phyloP scores from a whole-genome alignment of 1,140 invertebrate genomes.

The Polypedilum pembai region DNA sequence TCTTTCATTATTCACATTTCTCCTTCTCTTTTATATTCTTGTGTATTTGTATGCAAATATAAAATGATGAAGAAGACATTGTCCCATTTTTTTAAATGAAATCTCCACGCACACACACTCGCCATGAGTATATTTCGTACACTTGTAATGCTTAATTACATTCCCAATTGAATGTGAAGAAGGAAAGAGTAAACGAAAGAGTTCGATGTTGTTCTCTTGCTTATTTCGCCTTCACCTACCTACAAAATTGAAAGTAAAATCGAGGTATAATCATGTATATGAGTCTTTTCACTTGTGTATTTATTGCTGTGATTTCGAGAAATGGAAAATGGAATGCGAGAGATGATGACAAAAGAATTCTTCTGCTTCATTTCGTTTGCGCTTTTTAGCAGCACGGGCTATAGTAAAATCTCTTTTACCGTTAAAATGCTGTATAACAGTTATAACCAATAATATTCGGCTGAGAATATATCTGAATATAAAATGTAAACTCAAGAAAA shows the following conservation, averaged over 20 bases:
- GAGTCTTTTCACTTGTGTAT: background rate
- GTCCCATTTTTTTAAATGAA: background rate
- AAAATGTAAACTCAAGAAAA: no score
- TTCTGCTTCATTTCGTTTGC: background rate
- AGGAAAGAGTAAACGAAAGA: background rate
- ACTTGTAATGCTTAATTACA: slow-evolving; percentile 25
- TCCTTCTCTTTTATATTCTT: background rate
- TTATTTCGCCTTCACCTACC: background rate
- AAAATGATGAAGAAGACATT: background rate
- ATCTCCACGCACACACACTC: no score
- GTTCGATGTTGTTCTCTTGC: background rate
- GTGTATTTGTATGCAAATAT: background rate
- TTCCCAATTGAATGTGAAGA: slow-evolving; percentile 25
- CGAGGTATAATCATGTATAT: background rate
- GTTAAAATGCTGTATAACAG: slow-evolving; percentile 23
- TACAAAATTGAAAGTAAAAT: slow-evolving; percentile 24
- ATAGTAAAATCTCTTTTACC: slow-evolving; percentile 11
- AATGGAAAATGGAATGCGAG: background rate
- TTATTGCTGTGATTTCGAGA: background rate
- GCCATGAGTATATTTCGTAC: background rate
- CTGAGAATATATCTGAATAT: background rate
- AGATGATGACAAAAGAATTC: slow-evolving; percentile 1
- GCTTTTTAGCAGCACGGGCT: background rate
- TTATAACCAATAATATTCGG: slow-evolving; percentile 21
- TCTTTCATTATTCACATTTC: background rate